Base-by-base conservation (phyloP, 2,888 invertebrate species). In the Lepidocyrtoides sp. region DNA sequence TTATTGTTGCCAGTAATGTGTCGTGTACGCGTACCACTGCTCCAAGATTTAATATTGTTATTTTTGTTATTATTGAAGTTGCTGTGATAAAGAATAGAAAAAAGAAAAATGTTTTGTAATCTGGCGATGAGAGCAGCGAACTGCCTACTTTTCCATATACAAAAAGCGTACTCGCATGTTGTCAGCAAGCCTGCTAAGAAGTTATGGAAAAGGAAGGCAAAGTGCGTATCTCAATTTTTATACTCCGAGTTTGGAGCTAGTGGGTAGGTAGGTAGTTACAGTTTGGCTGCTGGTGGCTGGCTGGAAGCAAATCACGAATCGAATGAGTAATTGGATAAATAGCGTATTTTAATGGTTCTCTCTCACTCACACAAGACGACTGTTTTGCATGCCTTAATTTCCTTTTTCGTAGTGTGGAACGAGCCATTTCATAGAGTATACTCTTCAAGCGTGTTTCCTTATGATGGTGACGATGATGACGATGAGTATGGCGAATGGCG, bases 291-390 rank as follows among this genome's bases (percentile, higher is more conserved):
- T 23, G 57, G 17, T 66, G 54, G 20, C 79, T 79, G 81, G 81
- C 81, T 88, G 69, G 69, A 54, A 88, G 81, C 81, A 81, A 88
- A 81, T 88, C 88, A 88, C 88, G 88, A 88, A 81, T 81, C 88
- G 88, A 88, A 88, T 88, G 88, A 88, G 88, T 88, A 88, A 88
- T 88, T 88, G 81, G 88, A 88, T 88, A 88, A 88, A 88, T 81
- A 88, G 69, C 48, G 29, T 54, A 88, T 88, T 88, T 81, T 88
- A 88, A 88, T 88, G 88, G 88, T 41, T 66, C 87, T 85, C 14
- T n/a, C 26, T 36, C 29, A 36, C 66, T 20, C 20, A 66, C 66
- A 60, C 60, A 60, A 23, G 5, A 54, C 26, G 60, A 23, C 3
- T n/a, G 20, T 14, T 60, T 26, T 26, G 60, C 26, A 23, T 79